phyloP scores from a whole-genome alignment of 37 sponge, comb jelly and placozoan species.

The Bolinopsis microptera region DNA sequence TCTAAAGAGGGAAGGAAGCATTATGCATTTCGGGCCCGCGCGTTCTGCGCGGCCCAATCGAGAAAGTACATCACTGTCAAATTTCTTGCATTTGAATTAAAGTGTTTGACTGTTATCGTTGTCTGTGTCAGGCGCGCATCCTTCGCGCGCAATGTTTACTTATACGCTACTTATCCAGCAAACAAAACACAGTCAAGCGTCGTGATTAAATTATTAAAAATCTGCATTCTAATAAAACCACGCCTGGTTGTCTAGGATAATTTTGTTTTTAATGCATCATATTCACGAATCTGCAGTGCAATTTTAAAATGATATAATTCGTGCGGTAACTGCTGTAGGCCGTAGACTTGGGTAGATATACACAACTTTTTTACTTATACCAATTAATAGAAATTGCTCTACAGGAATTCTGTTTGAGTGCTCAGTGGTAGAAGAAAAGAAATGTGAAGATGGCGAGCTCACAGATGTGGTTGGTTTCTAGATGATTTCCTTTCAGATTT shows the following conservation, averaged over 20 bases:
- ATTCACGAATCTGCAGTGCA: not conserved
- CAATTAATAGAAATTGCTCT: too few relatives aligned
- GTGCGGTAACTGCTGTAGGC: too few relatives aligned
- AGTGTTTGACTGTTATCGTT: slow-evolving; percentile 1
- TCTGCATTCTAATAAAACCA: too few relatives aligned
- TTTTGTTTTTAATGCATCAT: too few relatives aligned
- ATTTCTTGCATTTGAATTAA: not conserved
- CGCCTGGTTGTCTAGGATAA: too few relatives aligned
- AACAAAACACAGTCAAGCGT: too few relatives aligned
- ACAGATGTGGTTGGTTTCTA: slow-evolving; percentile 23
- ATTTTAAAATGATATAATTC: too few relatives aligned
- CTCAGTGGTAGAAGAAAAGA: slow-evolving; percentile 56
- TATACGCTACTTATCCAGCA: too few relatives aligned
- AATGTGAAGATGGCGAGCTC: slow-evolving; percentile 27
- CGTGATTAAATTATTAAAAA: too few relatives aligned
- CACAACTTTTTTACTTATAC: too few relatives aligned
- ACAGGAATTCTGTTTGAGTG: slow-evolving; percentile 64
- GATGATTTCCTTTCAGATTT: too few relatives aligned
- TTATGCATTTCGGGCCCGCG: not conserved
- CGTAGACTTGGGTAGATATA: too few relatives aligned
- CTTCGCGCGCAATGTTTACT: not conserved
- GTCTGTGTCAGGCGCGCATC: not conserved
- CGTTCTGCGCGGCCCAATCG: not conserved
- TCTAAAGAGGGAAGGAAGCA: not conserved
- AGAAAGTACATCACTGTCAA: slow-evolving; percentile 30